Evolutionary conservation across 2,797 vertebrate species (phyloP), one percentile per base, ranked within the genome.

Genomic region (Typhlichthys subterraneus): DNA sequence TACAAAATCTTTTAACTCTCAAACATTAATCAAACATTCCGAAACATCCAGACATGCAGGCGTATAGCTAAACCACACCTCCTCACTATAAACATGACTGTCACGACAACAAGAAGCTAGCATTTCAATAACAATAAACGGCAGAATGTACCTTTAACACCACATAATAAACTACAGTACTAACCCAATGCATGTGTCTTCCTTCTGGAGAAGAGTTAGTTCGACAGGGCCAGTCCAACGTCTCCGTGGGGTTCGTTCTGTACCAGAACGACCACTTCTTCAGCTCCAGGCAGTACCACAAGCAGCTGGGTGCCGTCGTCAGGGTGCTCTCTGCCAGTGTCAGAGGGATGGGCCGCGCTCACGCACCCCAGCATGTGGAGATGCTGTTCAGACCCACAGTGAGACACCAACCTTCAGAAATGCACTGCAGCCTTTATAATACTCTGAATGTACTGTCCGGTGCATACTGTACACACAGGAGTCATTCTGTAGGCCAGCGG

Each of bases 241-340:
- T 67, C 14, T 76, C 73, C 0, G 5, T 89, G 59, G 88, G 89
- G 3, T 88, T 91, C 12, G 82, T 91, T 10, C 82, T 92, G 45
- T 92, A 91, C 67, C 86, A 88, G 63, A 91, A 85, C 0, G 71
- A 85, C 57, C 73, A 46, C 0, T 89, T 92, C 63, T 92, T 92
- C 70, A 62, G n/a, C 17, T 89, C 91, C 0, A 57, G 42, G 2
- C 1, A 0, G 42, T 87, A 79, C 69, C 42, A 9, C 1, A 13
- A 23, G 2, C 50, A 5, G 0, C 47, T 29, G 45, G 11, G 33
- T 10, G 60, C 58, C 42, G 66, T 66, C 12, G 31, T 82, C 54
- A 81, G 53, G 61, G 88, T 92, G 45, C 77, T 91, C 52, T 88
- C 87, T 0, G 84, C 63, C 17, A 73, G 38, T 0, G 1, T 83